These are phyloP conservation scores for Drosophila acutilabella DNA, from an alignment of 2,888 invertebrate genomes.

Conservation along the genomic window DNA sequence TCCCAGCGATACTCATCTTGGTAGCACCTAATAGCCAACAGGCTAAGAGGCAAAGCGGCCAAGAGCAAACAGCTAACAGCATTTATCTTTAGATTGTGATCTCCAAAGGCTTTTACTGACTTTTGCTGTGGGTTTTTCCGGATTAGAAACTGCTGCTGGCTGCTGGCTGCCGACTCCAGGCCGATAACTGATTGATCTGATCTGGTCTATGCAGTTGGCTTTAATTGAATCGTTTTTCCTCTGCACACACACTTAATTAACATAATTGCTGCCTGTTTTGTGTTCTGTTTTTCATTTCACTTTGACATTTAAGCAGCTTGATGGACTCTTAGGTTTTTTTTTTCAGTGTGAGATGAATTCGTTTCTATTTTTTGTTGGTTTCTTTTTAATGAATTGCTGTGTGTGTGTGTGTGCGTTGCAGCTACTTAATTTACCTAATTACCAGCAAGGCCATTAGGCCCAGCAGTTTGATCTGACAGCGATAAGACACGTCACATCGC, in stretches of 20 bases:
- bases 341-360: no score
- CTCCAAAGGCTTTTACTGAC: constrained; percentile 62
- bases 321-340: constrained; percentile 33
- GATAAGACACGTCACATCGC: constrained; percentile 64
- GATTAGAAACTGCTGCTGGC: constrained; percentile 50
- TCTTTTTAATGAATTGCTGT: constrained; percentile 67
- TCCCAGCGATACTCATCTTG: constrained; percentile 65
- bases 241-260: constrained; percentile 66
- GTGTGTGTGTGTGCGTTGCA: constrained; percentile 23
- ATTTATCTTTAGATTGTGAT: constrained; percentile 43
- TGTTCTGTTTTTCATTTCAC: constrained; percentile 32
- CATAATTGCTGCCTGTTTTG: constrained; percentile 69
- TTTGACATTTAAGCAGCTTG: constrained; percentile 55
- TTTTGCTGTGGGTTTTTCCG: constrained; percentile 2
- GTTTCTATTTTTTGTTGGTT: background rate
- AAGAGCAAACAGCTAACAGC: constrained; percentile 13
- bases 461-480: constrained; percentile 45
- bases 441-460: constrained; percentile 68
- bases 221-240: constrained; percentile 79
- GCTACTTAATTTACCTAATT: constrained; percentile 73
- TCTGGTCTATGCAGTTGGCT: constrained; percentile 46
- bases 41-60: background rate
- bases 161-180: constrained; percentile 43
- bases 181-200: constrained; percentile 70
- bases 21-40: constrained; percentile 47